Evolutionary conservation across 2,113 vertebrate species (phyloP).

Genomic region (Gymnorhina tibicen): DNA sequence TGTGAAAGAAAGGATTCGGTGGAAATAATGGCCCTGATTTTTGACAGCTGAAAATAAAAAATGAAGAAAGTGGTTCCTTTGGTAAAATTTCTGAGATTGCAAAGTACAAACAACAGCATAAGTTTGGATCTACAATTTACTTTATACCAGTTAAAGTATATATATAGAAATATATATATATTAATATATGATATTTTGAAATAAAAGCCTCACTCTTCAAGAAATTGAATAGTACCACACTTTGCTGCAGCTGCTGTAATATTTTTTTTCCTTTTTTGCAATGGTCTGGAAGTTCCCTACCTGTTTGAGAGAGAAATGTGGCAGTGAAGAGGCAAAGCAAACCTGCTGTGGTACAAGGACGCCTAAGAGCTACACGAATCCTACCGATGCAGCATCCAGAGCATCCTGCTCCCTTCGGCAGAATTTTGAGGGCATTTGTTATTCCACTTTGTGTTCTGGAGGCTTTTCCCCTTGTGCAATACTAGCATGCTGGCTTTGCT

Average conservation of each 20-base stretch:
- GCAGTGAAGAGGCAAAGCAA: conserved; percentile 26
- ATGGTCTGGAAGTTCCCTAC: conserved; percentile 53
- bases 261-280: conserved; percentile 40
- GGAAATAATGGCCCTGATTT: conserved; percentile 31
- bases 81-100: conserved; percentile 42
- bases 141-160: conserved; percentile 76
- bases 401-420: conserved; percentile 58
- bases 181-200: conserved; percentile 80
- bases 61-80: conserved; percentile 55
- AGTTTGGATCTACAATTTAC: conserved; percentile 74
- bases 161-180: conserved; percentile 67
- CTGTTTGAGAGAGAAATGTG: conserved; percentile 45
- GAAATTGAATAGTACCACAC: conserved; percentile 69
- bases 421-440: conserved; percentile 58
- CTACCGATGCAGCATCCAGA: conserved; percentile 18
- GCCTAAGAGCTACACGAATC: conserved; percentile 47
- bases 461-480: conserved; percentile 74
- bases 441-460: conserved; percentile 70
- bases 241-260: conserved; percentile 64
- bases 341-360: conserved; percentile 52
- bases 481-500: conserved; percentile 83
- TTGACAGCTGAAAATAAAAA: conserved; percentile 50
- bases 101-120: conserved; percentile 52
- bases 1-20: conserved; percentile 47
- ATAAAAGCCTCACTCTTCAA: conserved; percentile 72